These are phyloP conservation scores for Fundulus diaphanus DNA, from an alignment of 2,797 vertebrate species.

Conservation along the genomic window DNA sequence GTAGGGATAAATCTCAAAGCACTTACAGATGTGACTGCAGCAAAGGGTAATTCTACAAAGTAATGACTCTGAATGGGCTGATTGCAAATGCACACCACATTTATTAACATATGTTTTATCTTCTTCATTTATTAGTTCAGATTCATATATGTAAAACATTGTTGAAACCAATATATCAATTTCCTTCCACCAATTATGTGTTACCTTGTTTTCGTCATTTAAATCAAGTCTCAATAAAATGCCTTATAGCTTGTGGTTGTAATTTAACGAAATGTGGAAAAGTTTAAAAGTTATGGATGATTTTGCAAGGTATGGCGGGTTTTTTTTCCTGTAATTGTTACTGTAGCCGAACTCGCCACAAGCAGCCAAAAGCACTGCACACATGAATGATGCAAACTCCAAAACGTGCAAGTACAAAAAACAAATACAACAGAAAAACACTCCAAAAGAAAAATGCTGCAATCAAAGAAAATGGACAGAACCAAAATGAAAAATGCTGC, in stretches of 20 bases:
- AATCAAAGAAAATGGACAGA: too few relatives aligned
- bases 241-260: not conserved
- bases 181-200: not conserved
- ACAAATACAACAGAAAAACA: too few relatives aligned
- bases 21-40: not conserved
- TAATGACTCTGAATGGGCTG: not conserved
- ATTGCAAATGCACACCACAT: not conserved
- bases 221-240: not conserved
- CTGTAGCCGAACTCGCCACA: too few relatives aligned
- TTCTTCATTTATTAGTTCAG: not conserved
- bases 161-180: too few relatives aligned
- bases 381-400: too few relatives aligned
- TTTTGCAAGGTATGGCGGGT: not conserved
- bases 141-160: not conserved
- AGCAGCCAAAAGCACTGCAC: too few relatives aligned
- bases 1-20: not conserved
- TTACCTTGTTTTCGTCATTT: not conserved
- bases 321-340: constrained; percentile 5
- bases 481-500: too few relatives aligned
- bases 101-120: not conserved
- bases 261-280: not conserved
- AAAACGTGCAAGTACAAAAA: too few relatives aligned
- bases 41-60: not conserved
- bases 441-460: too few relatives aligned
- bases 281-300: not conserved